Percentiles rank a stretch among this genome's conserved stretches.
Conservation (phyloP, 2,797 vertebrate species). For the Hylomyscus alleni region DNA sequence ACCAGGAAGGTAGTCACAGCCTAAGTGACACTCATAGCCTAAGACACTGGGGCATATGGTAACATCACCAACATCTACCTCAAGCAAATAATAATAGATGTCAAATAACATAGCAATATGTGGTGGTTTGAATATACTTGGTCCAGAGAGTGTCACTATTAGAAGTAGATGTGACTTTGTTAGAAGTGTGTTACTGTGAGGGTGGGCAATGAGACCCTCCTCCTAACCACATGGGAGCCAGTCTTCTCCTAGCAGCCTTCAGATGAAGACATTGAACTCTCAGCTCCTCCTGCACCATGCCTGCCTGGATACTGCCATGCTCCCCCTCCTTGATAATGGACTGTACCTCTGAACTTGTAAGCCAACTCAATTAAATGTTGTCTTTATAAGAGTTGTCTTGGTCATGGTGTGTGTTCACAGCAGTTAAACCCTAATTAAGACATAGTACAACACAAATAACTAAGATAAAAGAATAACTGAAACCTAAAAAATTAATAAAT, state of each 20-base stretch:
- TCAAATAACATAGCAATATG: background rate
- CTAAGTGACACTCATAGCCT: background rate
- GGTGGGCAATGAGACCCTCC: background rate
- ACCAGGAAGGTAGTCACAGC: background rate
- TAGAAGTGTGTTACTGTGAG: background rate
- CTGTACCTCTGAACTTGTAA: background rate
- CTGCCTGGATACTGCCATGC: background rate
- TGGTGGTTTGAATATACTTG: background rate
- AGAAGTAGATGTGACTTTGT: background rate
- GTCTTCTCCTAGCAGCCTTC: background rate
- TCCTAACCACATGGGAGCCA: background rate
- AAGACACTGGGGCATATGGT: background rate
- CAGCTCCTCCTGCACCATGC: background rate
- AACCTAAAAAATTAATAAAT: background rate
- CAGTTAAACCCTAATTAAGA: background rate
- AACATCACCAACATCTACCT: background rate
- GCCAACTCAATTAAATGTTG: background rate
- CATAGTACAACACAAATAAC: background rate
- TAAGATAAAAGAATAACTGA: background rate
- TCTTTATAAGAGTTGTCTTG: background rate
- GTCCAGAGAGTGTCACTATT: background rate
- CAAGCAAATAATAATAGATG: background rate
- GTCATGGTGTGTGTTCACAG: background rate
- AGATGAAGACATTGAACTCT: background rate
- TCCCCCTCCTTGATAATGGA: background rate